Conservation (phyloP, 2,113 vertebrate species). For the Psammodynastes pulverulentus region DNA sequence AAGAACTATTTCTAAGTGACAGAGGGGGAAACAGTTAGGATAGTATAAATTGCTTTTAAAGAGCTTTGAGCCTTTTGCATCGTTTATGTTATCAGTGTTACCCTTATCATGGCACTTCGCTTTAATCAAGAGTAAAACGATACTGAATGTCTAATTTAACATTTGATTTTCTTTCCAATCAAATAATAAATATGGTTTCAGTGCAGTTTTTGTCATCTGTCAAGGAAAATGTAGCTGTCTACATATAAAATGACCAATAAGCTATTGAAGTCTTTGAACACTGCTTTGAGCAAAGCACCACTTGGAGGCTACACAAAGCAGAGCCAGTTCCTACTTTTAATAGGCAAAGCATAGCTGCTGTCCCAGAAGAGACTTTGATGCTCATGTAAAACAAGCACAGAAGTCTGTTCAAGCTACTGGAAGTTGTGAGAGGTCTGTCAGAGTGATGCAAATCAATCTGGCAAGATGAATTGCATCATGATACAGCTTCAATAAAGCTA, state of each 20-base stretch:
- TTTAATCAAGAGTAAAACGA: not conserved
- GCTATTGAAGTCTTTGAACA: not conserved
- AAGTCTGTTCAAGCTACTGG: not conserved
- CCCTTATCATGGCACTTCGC: accelerated
- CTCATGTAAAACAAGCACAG: not conserved
- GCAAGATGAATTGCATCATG: not conserved
- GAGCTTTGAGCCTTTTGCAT: not conserved
- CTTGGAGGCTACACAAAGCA: not conserved
- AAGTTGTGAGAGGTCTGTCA: not conserved
- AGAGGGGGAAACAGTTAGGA: not conserved
- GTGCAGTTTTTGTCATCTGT: not conserved
- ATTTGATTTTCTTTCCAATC: not conserved
- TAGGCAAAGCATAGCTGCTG: not conserved
- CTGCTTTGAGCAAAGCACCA: not conserved
- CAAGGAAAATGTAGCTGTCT: not conserved
- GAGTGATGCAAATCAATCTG: not conserved
- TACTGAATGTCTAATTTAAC: not conserved
- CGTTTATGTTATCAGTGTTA: not conserved
- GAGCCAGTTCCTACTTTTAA: not conserved
- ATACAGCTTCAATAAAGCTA: not conserved
- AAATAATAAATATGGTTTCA: not conserved
- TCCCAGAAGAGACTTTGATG: not conserved
- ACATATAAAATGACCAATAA: not conserved
- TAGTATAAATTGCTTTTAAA: not conserved
- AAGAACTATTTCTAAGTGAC: not conserved